phyloP scores from a whole-genome alignment of 2,888 invertebrate genomes.

The Meghimatium bilineatum region DNA sequence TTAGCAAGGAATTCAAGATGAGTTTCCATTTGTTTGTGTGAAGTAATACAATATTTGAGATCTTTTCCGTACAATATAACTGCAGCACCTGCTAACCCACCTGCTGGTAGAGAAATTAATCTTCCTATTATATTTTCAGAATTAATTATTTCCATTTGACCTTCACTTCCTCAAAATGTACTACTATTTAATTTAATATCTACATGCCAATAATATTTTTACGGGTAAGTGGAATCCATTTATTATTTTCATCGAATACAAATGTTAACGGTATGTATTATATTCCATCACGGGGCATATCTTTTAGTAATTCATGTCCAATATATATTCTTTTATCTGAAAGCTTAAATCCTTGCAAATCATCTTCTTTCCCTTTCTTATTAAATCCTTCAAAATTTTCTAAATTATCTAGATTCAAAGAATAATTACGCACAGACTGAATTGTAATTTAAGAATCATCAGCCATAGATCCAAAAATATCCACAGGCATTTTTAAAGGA shows the following conservation, averaged over 20 bases:
- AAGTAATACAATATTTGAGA: slow-evolving; percentile 1
- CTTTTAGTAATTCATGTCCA: too few relatives aligned
- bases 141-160: slow-evolving; percentile 7
- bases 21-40: slow-evolving; percentile 13
- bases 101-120: slow-evolving; percentile 8
- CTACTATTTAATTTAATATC: slow-evolving; percentile 11
- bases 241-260: not conserved
- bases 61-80: not conserved
- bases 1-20: slow-evolving; percentile 7
- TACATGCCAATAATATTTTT: slow-evolving; percentile 22
- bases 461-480: too few relatives aligned
- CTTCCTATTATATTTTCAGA: slow-evolving; percentile 12
- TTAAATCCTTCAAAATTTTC: too few relatives aligned
- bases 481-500: too few relatives aligned
- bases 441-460: too few relatives aligned
- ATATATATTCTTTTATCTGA: too few relatives aligned
- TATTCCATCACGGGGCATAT: too few relatives aligned
- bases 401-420: too few relatives aligned
- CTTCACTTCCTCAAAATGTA: not conserved
- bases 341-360: too few relatives aligned
- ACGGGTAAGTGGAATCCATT: slow-evolving; percentile 11
- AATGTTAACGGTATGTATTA: not conserved
- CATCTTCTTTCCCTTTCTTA: too few relatives aligned
- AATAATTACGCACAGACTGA: too few relatives aligned
- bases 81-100: not conserved